Conservation (phyloP, 2,113 vertebrate genomes). For the Calidris pugnax region DNA sequence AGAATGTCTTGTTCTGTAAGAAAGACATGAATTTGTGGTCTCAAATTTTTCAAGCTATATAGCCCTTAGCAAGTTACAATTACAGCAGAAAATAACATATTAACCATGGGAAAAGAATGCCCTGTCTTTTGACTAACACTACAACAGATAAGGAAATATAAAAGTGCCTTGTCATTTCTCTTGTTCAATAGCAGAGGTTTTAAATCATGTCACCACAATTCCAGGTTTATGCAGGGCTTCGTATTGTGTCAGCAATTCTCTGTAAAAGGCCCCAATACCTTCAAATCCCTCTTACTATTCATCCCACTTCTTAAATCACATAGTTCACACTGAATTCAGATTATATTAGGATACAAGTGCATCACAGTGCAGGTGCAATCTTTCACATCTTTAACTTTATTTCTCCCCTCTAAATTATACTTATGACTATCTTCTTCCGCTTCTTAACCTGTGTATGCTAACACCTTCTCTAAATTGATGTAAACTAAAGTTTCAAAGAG, state of each 20-base stretch:
- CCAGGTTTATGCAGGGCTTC: neutral
- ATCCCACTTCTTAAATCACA: neutral
- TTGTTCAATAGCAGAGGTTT: neutral
- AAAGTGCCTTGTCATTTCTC: neutral
- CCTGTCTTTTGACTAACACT: neutral
- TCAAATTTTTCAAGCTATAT: neutral
- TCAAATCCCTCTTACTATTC: neutral
- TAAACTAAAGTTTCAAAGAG: neutral
- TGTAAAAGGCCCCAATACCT: neutral
- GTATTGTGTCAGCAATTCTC: neutral
- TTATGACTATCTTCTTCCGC: neutral
- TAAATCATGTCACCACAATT: neutral
- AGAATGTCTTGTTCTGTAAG: neutral
- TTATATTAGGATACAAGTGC: neutral
- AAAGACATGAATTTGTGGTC: neutral
- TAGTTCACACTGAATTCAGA: neutral
- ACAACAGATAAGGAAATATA: neutral
- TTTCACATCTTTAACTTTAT: neutral
- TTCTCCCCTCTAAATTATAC: neutral
- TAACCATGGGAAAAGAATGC: neutral
- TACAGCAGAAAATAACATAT: neutral
- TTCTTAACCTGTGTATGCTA: neutral
- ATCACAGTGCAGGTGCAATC: neutral
- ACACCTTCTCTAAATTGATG: neutral
- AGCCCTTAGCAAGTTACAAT: neutral